Percentiles rank a stretch among this genome's conserved stretches.
These are phyloP conservation scores for Coregonus sp. DNA, from an alignment of 2,797 vertebrate genomes.

Conservation along the genomic window DNA sequence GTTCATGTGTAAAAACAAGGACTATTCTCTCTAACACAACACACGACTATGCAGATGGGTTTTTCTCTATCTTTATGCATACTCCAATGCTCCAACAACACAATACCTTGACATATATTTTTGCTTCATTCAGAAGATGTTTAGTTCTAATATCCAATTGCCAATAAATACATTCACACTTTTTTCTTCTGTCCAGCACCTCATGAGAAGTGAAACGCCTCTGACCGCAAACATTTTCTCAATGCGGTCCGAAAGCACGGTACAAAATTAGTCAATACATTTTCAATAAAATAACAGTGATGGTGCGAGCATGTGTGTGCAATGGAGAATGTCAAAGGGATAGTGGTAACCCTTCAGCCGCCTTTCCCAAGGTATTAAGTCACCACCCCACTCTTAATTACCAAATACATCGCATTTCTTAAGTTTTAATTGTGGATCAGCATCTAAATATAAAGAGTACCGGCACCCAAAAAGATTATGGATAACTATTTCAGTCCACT, in stretches of 20 bases:
- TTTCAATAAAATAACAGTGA: slow-evolving; percentile 1
- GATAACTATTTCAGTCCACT: not conserved
- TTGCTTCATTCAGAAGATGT: too few relatives aligned
- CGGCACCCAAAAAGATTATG: too few relatives aligned
- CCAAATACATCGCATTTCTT: slow-evolving; percentile 22
- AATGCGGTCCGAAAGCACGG: not conserved
- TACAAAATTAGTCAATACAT: not conserved
- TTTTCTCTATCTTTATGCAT: too few relatives aligned
- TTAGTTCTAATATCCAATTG: too few relatives aligned
- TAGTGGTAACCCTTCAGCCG: slow-evolving; percentile 67
- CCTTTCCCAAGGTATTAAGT: slow-evolving; percentile 67
- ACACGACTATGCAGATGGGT: too few relatives aligned
- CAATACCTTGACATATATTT: too few relatives aligned
- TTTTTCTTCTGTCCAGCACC: too few relatives aligned
- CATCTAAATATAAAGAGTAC: too few relatives aligned
- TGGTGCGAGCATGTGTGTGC: slow-evolving; percentile 62
- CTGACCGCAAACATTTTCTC: not conserved
- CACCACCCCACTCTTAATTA: slow-evolving; percentile 47
- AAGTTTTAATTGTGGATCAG: too few relatives aligned
- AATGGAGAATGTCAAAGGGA: slow-evolving; percentile 76
- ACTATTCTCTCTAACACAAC: too few relatives aligned
- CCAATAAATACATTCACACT: too few relatives aligned
- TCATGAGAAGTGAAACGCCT: not conserved
- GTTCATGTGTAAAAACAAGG: not conserved
- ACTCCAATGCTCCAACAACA: too few relatives aligned